Evolutionary conservation across 2,113 vertebrate genomes (phyloP), one percentile per base, ranked within the genome.

Genomic region (Sinocyclocheilus anophthalmus): DNA sequence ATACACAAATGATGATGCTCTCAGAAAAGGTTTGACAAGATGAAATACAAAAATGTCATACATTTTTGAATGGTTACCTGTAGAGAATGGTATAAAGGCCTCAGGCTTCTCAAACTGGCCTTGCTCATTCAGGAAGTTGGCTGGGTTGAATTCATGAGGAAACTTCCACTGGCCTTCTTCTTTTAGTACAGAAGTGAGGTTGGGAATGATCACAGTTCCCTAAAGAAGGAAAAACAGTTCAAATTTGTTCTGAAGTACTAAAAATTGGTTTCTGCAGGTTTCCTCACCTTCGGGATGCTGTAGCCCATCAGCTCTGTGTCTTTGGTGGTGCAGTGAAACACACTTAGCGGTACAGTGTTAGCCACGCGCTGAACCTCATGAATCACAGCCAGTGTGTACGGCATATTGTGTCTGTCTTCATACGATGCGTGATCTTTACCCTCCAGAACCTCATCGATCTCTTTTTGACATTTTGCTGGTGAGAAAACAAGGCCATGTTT

Each of bases 31-130:
- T 72, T 20, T 72, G 18, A 42, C 18, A 5, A 42, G 70, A 73
- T 42, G 3, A 11, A 12, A 72, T 9, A 72, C 37, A 70, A 69
- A 33, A 33, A 69, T 9, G 14, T 18, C 14, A 69, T 20, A 39
- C 3, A 70, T 39, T 70, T 75, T 12, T 26, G 10, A 73, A 63
- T 4, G 22, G 59, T 75, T 87, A 96, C 96, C 96, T 92, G 93
- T 91, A 83, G 95, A 96, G 91, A 97, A 97, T 22, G 95, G 95
- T 16, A 97, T 45, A 88, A 97, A 96, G 76, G 95, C 95, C 4
- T 95, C 94, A 0, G 55, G 92, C 84, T 94, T 96, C 92, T 94
- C 88, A 84, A 96, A 95, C 61, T 45, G 65, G 33, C 94, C 94
- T 0, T 93, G 88, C 0, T 87, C 87, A n/a, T 96, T 94, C 69